Base-by-base conservation (phyloP, 2,797 vertebrate genomes). In the Mormyrops attenuatus region DNA sequence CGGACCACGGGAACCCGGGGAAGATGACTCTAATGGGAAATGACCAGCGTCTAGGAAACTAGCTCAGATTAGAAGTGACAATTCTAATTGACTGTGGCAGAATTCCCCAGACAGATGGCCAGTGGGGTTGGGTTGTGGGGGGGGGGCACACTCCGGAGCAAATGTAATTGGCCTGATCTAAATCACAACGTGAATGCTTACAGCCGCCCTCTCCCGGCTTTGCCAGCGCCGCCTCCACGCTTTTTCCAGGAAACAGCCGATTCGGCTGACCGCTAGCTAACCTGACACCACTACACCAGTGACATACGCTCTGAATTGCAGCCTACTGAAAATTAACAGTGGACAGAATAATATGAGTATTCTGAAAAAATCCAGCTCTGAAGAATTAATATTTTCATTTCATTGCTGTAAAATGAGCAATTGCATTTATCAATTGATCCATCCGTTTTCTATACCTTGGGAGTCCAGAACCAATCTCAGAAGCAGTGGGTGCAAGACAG, bases 81-180 rank as follows among this genome's bases (percentile, higher is more conserved):
- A 96, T 95, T 96, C 96, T 98, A 99, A 99, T 97, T 98, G 97
- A 97, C 97, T 97, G 96, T 93, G 93, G 95, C 97, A 96, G 96
- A 97, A 97, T 95, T 97, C 97, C 97, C 97, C 96, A 95, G 97
- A 96, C 93, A 94, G 96, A 95, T 95, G 95, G 96, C 96, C 96
- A 95, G 20, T 44, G 38, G 77, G 77, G 41, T 26, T 26, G 73
- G 0, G 73, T 38, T 80, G 38, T 20, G 2, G n/a, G 17, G 80
- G 97, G 95, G 97, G 97, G 95, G 96, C 97, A 97, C 97, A 98
- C 97, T 98, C 98, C 97, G 96, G 95, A 96, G 95, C 95, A 97
- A 97, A 98, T 97, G 96, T 97, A 97, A 97, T 98, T 98, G 96
- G 96, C 97, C 96, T 96, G 96, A 97, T 97, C 96, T 97, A 96